Conservation (phyloP, 2,888 invertebrate genomes). For the Epiblema foenella region DNA sequence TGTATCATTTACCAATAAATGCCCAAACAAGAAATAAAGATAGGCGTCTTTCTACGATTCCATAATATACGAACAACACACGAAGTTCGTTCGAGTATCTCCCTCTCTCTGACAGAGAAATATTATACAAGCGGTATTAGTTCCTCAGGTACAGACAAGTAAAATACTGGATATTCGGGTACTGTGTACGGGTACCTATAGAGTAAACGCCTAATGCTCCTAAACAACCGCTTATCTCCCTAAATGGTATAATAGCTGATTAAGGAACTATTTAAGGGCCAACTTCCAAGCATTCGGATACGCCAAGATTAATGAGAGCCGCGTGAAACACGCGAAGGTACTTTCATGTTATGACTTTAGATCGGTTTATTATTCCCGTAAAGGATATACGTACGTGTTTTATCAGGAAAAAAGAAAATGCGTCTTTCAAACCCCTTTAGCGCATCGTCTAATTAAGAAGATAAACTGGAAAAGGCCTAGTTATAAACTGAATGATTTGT, state of each 20-base stretch:
- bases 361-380: constrained; percentile 38
- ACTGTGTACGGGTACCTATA: not conserved
- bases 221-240: constrained; percentile 35
- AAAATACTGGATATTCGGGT: not conserved
- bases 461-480: not conserved
- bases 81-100: no score
- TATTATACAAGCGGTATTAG: no score
- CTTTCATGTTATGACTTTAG: constrained; percentile 22
- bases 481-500: constrained; percentile 6
- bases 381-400: not conserved
- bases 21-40: no score
- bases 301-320: constrained; percentile 19
- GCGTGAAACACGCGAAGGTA: constrained; percentile 22
- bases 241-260: constrained; percentile 42
- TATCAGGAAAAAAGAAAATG: constrained; percentile 3
- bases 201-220: constrained; percentile 16
- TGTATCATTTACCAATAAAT: no score
- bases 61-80: no score
- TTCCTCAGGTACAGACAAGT: not conserved
- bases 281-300: constrained; percentile 33
- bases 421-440: constrained; percentile 6
- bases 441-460: constrained; percentile 9
- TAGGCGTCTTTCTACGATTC: no score
- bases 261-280: constrained; percentile 38
- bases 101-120: no score